Conservation (phyloP, 2,113 vertebrate genomes). For the Stegastes partitus region DNA sequence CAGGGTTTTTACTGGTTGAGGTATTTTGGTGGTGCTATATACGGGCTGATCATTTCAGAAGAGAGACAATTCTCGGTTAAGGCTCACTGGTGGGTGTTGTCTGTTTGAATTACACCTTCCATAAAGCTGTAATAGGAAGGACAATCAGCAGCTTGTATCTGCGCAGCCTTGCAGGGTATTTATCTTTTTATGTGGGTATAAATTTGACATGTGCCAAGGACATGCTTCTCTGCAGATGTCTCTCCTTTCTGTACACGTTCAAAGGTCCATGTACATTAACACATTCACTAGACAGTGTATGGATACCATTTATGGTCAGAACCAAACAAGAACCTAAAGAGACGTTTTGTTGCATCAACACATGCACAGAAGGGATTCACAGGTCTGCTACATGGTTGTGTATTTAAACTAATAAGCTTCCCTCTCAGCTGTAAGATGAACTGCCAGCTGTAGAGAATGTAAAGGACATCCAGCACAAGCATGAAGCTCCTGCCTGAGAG, state of each 20-base stretch:
- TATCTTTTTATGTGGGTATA: slow-evolving; percentile 84
- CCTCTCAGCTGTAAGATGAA: slow-evolving; percentile 1
- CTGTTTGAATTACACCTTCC: slow-evolving; percentile 80
- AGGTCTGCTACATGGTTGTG: no score
- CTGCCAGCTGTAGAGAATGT: no score
- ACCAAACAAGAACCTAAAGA: no score
- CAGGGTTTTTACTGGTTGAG: slow-evolving; percentile 50
- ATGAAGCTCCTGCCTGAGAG: not conserved
- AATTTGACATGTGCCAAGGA: slow-evolving; percentile 80
- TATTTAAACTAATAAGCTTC: not conserved
- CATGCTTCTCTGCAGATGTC: slow-evolving; percentile 56
- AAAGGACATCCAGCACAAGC: not conserved
- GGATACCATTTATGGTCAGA: no score
- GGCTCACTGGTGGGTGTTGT: slow-evolving; percentile 62
- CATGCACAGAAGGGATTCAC: no score
- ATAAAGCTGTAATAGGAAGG: slow-evolving; percentile 85
- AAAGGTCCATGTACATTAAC: no score
- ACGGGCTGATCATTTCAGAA: slow-evolving; percentile 55
- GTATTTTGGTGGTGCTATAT: slow-evolving; percentile 50
- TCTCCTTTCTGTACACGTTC: not conserved
- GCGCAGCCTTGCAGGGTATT: slow-evolving; percentile 79
- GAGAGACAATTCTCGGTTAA: slow-evolving; percentile 46
- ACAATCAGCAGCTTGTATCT: slow-evolving; percentile 84
- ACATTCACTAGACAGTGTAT: no score
- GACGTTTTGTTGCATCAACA: no score